These are phyloP conservation scores for Drosophila obscura DNA, from an alignment of 1,140 invertebrate species.

Conservation along the genomic window DNA sequence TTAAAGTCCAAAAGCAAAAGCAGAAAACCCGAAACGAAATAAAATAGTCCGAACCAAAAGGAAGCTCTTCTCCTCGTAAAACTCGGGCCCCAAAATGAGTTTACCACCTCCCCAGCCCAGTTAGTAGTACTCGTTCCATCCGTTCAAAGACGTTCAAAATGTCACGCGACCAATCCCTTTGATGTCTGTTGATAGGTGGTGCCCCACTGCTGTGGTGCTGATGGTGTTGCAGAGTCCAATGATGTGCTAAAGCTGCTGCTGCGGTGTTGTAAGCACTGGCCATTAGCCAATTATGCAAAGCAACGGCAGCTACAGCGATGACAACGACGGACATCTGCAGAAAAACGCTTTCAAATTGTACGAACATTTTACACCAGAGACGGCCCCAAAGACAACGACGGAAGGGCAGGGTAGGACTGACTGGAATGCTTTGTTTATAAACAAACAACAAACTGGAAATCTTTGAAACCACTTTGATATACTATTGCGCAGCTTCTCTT, in stretches of 20 bases:
- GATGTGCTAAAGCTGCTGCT: constrained; percentile 34
- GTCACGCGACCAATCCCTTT: constrained; percentile 39
- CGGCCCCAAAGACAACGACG: constrained; percentile 7
- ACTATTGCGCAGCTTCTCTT: constrained; percentile 62
- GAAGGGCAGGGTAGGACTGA: too few species aligned
- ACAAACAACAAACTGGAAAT: constrained; percentile 35
- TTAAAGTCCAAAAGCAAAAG: constrained; percentile 71
- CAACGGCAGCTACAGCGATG: constrained; percentile 9
- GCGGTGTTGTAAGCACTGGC: constrained; percentile 60
- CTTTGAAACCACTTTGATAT: constrained; percentile 55
- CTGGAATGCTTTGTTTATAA: constrained; percentile 49
- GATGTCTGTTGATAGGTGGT: constrained; percentile 17
- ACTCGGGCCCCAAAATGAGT: constrained; percentile 2
- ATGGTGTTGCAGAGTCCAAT: neutral
- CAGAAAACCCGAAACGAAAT: constrained; percentile 57
- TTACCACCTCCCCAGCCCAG: constrained; percentile 14
- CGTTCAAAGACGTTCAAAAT: constrained; percentile 21
- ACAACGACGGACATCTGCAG: constrained; percentile 7
- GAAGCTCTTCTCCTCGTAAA: constrained; percentile 46
- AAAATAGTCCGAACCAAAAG: constrained; percentile 54
- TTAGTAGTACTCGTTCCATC: neutral
- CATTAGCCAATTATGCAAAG: constrained; percentile 69
- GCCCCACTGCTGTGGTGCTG: constrained; percentile 17
- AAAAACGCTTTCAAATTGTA: constrained; percentile 48
- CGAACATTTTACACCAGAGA: constrained; percentile 17